A percentile compares a stretch with the other conserved stretches of the same genome.
phyloP scores from a whole-genome alignment of 2,113 vertebrate genomes.

The Pseudopipra pipra region DNA sequence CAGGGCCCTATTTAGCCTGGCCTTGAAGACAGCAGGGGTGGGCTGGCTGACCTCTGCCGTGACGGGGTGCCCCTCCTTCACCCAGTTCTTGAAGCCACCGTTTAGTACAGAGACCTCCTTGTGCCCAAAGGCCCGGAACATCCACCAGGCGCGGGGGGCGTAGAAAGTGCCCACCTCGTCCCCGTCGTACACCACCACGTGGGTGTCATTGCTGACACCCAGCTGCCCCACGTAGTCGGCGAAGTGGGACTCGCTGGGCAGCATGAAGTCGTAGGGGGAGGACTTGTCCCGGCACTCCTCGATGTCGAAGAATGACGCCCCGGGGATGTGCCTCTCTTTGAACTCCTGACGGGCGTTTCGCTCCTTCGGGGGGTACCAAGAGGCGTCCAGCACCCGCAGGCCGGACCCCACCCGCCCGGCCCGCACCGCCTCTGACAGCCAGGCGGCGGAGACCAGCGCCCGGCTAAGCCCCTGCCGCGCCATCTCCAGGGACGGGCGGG shows the following conservation, averaged over 20 bases:
- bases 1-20: constrained; percentile 74
- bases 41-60: constrained; percentile 73
- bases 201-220: constrained; percentile 85
- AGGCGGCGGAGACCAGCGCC: constrained; percentile 82
- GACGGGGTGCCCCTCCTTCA: constrained; percentile 80
- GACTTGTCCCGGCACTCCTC: constrained; percentile 84
- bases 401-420: constrained; percentile 67
- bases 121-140: constrained; percentile 93
- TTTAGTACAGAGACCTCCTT: constrained; percentile 86
- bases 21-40: constrained; percentile 69
- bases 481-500: constrained; percentile 16
- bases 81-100: constrained; percentile 90
- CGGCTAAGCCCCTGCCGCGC: constrained; percentile 67
- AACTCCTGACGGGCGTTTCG: constrained; percentile 84
- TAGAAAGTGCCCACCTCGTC: constrained; percentile 85
- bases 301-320: constrained; percentile 88
- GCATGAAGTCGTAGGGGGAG: constrained; percentile 85
- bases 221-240: constrained; percentile 81
- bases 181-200: constrained; percentile 93
- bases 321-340: constrained; percentile 83
- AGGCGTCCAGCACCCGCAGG: constrained; percentile 85
- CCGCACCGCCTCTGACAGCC: constrained; percentile 83
- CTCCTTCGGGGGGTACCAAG: constrained; percentile 85
- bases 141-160: constrained; percentile 93
- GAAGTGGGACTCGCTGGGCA: constrained; percentile 81